Evolutionary conservation across 1,140 invertebrate species (phyloP), one percentile per base, ranked within the genome.

Genomic region (Prorops nasuta): DNA sequence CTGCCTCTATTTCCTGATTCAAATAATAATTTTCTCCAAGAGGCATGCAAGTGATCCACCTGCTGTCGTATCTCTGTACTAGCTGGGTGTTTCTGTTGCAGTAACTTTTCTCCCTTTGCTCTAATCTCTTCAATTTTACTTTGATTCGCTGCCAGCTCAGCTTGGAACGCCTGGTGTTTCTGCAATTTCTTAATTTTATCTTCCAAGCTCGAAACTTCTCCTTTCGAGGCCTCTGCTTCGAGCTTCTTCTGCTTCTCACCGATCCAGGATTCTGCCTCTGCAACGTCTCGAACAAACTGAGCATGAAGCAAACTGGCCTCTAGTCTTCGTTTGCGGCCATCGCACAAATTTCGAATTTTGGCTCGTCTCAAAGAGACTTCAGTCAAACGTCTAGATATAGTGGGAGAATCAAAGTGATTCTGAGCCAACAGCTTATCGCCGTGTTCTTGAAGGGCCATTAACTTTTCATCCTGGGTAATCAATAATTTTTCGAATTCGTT

Each of bases 141-240:
- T 53, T 90, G 84, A 78, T 98, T 96, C 8, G 94, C 93, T 0
- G 87, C 80, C 28, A 98, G 80, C 76, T 98, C 96, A 0, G 94
- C 94, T 69, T 98, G 90, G 78, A 98, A 98, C 0, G 95, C 94
- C 78, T 98, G 96, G 74, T 98, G 94, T 71, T 97, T 97, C 74
- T 98, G 93, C n/a, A 98, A 78, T 67, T 94, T 93, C 77, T 96
- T 96, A 65, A 98, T 91, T 70, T 93, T 93, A 46, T 92, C 89
- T 63, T 92, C 90, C 3, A 93, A 73, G 67, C 83, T 88, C 9
- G 82, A 86, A 3, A 88, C 86, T 67, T 91, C 87, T 0, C 83
- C 84, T 56, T 83, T 80, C 17, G 77, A 83, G 62, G 66, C 81
- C 77, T 92, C 89, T 0, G 86, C 83, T 59, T 91, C 86, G 3